Conservation (phyloP, 2,797 vertebrate species). For the Peromyscus attwateri region DNA sequence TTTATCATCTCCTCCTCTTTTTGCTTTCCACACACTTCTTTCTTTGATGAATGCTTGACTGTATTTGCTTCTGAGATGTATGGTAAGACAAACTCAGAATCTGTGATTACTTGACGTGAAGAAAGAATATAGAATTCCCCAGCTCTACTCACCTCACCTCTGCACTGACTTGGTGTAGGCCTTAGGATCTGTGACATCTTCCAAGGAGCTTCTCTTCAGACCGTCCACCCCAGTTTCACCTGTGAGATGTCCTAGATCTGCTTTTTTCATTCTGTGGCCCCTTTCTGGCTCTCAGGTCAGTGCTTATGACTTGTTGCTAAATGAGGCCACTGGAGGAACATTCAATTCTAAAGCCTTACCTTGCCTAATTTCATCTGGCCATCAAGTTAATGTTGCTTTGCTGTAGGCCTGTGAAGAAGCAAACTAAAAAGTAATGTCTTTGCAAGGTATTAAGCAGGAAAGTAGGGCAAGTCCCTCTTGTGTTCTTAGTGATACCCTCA, state of each 20-base stretch:
- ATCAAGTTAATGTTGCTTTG: not conserved
- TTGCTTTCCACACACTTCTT: not conserved
- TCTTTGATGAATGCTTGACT: not conserved
- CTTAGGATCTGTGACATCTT: not conserved
- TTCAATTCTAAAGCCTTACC: not conserved
- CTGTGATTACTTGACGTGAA: not conserved
- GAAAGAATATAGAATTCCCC: not conserved
- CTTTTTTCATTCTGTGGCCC: not conserved
- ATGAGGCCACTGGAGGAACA: not conserved
- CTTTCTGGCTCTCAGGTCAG: not conserved
- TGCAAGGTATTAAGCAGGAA: not conserved
- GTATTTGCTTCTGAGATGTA: not conserved
- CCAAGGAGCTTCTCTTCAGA: too few relatives aligned
- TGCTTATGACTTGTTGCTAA: not conserved
- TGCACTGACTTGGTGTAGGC: not conserved
- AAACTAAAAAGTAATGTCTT: slow-evolving; percentile 18
- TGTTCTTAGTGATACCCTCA: not conserved
- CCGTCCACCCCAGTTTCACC: fast-evolving
- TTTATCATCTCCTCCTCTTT: not conserved
- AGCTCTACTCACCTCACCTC: not conserved
- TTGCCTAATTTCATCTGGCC: not conserved
- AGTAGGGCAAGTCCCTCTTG: not conserved
- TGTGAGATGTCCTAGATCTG: not conserved
- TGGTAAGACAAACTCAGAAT: not conserved
- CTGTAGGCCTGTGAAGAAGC: not conserved